Conservation (phyloP, 2,113 vertebrate species). For the Syngnathus floridae region DNA sequence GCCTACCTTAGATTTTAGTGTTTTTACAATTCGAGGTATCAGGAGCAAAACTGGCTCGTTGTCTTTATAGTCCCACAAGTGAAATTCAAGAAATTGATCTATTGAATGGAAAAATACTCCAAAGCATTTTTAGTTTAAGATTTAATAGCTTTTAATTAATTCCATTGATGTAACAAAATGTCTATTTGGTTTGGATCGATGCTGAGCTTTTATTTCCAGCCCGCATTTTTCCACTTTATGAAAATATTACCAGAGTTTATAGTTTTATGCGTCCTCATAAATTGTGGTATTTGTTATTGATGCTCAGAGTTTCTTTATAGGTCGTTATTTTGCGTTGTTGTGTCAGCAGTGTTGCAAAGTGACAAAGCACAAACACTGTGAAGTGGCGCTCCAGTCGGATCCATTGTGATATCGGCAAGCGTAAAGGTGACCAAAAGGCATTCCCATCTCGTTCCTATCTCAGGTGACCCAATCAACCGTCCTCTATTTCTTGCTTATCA, state of each 20-base stretch:
- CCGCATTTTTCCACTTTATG: slow-evolving; percentile 10
- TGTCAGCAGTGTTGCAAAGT: slow-evolving; percentile 7
- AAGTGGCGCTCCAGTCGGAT: slow-evolving; percentile 26
- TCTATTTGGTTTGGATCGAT: not conserved
- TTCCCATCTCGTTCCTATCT: slow-evolving; percentile 22
- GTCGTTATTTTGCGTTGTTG: not conserved
- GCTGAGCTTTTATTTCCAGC: not conserved
- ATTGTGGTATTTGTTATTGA: slow-evolving; percentile 11
- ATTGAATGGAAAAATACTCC: not conserved
- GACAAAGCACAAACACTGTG: slow-evolving; percentile 17
- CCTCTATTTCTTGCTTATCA: slow-evolving; percentile 32
- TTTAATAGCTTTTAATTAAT: not conserved
- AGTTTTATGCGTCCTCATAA: not conserved
- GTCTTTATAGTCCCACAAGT: no score
- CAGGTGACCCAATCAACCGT: not conserved
- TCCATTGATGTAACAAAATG: not conserved
- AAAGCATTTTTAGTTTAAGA: not conserved
- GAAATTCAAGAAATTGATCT: no score
- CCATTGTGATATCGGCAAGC: slow-evolving; percentile 26
- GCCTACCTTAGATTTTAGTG: not conserved
- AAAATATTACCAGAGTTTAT: not conserved
- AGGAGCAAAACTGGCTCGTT: no score
- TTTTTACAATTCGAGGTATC: no score
- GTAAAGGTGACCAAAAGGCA: slow-evolving; percentile 34
- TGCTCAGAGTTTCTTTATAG: slow-evolving; percentile 8